Conservation (phyloP, 2,888 invertebrate genomes). For the Sericinus montela region DNA sequence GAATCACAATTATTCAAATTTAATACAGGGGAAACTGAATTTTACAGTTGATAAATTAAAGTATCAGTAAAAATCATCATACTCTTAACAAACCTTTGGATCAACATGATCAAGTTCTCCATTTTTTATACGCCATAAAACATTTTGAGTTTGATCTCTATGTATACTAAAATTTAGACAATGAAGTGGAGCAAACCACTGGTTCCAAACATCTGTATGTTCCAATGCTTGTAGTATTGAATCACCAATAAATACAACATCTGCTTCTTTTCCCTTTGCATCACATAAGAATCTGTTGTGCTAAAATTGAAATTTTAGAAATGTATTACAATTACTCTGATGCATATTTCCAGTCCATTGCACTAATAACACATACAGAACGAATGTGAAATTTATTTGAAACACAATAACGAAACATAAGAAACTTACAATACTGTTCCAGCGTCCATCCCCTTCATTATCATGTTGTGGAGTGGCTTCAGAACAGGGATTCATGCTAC, state of each 20-base stretch:
- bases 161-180: slow-evolving; percentile 95
- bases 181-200: slow-evolving; percentile 94
- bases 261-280: slow-evolving; percentile 93
- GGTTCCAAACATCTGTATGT: slow-evolving; percentile 92
- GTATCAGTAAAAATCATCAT: too few relatives aligned
- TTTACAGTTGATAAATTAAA: too few relatives aligned
- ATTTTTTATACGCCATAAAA: slow-evolving; percentile 93
- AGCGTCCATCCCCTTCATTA: slow-evolving; percentile 90
- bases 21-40: too few relatives aligned
- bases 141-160: slow-evolving; percentile 92
- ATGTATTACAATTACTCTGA: too few relatives aligned
- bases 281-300: slow-evolving; percentile 92
- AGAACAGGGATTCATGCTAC: slow-evolving; percentile 85
- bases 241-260: slow-evolving; percentile 95
- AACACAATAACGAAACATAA: slow-evolving; percentile 23
- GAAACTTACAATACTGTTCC: slow-evolving; percentile 85
- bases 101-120: slow-evolving; percentile 93
- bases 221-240: slow-evolving; percentile 90
- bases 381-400: slow-evolving; percentile 3
- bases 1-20: too few relatives aligned
- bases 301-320: slow-evolving; percentile 66
- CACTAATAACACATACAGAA: slow-evolving; percentile 8
- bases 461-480: slow-evolving; percentile 86
- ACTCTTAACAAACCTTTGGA: slow-evolving; percentile 91
- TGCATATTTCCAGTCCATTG: too few relatives aligned